Evolutionary conservation across 2,113 vertebrate species (phyloP).

Genomic region (Hemiprocne comata): DNA sequence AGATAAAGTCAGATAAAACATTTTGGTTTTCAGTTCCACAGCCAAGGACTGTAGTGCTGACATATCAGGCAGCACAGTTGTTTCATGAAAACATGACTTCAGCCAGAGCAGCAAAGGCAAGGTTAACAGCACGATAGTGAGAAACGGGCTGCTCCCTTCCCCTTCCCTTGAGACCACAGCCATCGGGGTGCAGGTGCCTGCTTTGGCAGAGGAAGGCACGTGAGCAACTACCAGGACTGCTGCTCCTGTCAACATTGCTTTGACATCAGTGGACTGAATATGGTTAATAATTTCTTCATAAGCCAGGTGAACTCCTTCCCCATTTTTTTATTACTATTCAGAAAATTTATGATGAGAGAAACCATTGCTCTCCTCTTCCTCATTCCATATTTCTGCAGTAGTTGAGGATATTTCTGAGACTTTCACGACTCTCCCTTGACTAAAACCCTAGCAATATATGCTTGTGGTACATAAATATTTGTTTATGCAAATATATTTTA

Average conservation of each 20-base stretch:
- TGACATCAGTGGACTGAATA: neutral
- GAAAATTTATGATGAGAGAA: neutral
- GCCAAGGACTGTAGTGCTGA: neutral
- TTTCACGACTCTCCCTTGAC: neutral
- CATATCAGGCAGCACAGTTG: neutral
- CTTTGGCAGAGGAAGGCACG: neutral
- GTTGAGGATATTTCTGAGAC: neutral
- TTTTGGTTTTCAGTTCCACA: neutral
- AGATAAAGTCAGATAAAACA: neutral
- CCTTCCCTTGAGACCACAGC: neutral
- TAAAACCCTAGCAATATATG: neutral
- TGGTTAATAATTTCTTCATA: neutral
- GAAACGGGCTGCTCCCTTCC: neutral
- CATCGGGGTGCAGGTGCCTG: neutral
- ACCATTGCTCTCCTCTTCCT: neutral
- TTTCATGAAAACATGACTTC: neutral
- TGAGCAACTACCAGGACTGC: neutral
- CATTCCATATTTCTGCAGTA: neutral
- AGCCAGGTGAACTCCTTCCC: neutral
- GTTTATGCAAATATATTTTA: constrained; percentile 30
- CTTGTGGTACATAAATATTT: constrained; percentile 9
- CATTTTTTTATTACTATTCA: neutral
- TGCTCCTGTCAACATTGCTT: neutral
- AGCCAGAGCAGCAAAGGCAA: neutral
- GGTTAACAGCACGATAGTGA: neutral